Base-by-base conservation (phyloP, 2,113 vertebrate species). In the Neopipo cinnamomea region DNA sequence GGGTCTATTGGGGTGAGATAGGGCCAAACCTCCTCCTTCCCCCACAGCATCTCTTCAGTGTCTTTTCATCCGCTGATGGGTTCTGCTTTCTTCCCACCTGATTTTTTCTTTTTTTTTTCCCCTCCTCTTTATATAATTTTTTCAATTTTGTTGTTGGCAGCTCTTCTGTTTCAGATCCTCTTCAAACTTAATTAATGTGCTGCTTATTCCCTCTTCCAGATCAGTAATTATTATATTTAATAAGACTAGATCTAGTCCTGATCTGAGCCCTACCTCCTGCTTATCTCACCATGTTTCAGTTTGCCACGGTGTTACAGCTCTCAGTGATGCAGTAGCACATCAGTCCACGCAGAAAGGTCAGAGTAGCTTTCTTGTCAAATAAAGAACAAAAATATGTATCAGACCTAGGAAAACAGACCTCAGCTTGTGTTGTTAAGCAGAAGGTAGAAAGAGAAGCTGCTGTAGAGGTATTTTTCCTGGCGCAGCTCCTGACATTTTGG, bases 141-240 rank as follows among this genome's bases (percentile, higher is more conserved):
- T 50, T 41, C 74, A 62, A 5, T 87, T 87, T 83, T 78, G 39
- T 86, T 82, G 79, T 73, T 91, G 89, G 77, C 81, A 94, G 66
- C 58, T 91, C 62, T 49, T 77, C 79, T 74, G 39, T 87, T 93
- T 93, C 91, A 68, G 78, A 83, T 76, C 46, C 93, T 89, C 84
- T 82, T 91, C 66, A 89, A 65, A 53, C 44, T 82, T 94, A 96
- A 95, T 95, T 81, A 95, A 91, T 91, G 66, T 73, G 80, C 62
- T 87, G 85, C 77, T 97, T 74, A 78, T 88, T 95, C 80, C 61
- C 62, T 91, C 89, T 93, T 91, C 74, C 78, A 90, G 71, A 88
- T 88, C 3, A 0, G 81, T 88, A 96, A 91, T 94, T 94, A 89
- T 39, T 92, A 44, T 33, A 92, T 53, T 87, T 87, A 92, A 88